These are phyloP conservation scores for Diploptera punctata DNA, from an alignment of 2,888 invertebrate species.

Conservation along the genomic window DNA sequence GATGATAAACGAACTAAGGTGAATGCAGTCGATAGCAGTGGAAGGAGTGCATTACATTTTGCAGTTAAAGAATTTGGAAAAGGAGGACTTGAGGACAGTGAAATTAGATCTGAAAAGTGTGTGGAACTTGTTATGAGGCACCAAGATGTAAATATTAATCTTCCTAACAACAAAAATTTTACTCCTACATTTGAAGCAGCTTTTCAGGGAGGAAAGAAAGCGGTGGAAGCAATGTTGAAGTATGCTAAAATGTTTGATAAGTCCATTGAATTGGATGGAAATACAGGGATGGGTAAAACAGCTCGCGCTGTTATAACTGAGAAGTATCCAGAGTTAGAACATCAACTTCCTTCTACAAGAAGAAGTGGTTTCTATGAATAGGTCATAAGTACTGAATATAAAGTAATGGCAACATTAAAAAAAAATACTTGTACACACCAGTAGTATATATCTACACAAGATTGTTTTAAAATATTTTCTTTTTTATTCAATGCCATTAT, in stretches of 20 bases:
- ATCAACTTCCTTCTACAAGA: neutral
- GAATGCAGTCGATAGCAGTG: conserved; percentile 59
- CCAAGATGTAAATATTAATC: neutral
- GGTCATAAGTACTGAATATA: too few relatives aligned
- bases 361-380: too few relatives aligned
- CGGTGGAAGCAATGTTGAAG: neutral
- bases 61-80: conserved; percentile 58
- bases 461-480: too few relatives aligned
- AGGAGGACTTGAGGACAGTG: neutral
- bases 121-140: neutral
- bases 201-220: neutral
- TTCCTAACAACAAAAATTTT: neutral
- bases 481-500: too few relatives aligned
- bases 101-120: neutral
- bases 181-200: neutral
- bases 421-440: too few relatives aligned
- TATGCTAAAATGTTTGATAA: neutral
- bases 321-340: neutral
- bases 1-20: conserved; percentile 55
- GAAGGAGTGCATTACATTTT: conserved; percentile 61
- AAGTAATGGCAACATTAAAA: too few relatives aligned
- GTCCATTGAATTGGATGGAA: neutral
- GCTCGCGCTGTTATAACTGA: neutral
- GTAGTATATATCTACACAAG: too few relatives aligned
- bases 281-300: neutral